Evolutionary conservation across 2,888 invertebrate genomes (phyloP).

Genomic region (Nomada fucata): DNA sequence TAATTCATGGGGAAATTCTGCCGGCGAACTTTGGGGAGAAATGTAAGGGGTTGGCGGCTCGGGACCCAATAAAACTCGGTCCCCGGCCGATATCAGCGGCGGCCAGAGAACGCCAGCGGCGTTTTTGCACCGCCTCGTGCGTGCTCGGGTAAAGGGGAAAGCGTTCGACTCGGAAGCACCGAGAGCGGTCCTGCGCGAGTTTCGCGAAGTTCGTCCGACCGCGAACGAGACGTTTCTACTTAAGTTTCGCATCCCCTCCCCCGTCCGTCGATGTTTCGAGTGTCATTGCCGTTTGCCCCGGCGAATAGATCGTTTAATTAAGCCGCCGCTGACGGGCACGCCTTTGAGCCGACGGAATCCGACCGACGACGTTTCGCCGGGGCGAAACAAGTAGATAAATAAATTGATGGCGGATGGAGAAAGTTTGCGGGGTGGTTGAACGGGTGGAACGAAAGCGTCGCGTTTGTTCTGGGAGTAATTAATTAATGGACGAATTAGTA

Average conservation of each 20-base stretch:
- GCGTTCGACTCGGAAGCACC: slow-evolving; percentile 26
- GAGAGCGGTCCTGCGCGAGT: slow-evolving; percentile 29
- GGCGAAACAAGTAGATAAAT: slow-evolving; percentile 8
- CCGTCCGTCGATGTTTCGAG: background rate
- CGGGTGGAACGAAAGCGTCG: background rate
- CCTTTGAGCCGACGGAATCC: rapidly evolving
- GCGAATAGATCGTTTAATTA: slow-evolving; percentile 42
- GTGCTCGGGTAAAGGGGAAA: slow-evolving; percentile 31
- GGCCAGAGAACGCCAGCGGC: slow-evolving; percentile 6
- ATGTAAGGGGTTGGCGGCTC: background rate
- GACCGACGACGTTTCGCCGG: background rate
- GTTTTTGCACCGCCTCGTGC: slow-evolving; percentile 34
- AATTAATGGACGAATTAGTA: slow-evolving; percentile 15
- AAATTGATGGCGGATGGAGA: slow-evolving; percentile 6
- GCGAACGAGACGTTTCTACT: slow-evolving; percentile 7
- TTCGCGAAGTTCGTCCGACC: slow-evolving; percentile 18
- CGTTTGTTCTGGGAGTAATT: background rate
- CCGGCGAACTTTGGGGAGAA: background rate
- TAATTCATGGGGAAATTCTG: background rate
- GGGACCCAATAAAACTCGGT: slow-evolving; percentile 34
- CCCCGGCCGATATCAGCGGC: slow-evolving; percentile 32
- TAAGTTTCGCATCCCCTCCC: background rate
- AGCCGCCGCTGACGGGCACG: background rate
- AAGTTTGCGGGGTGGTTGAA: slow-evolving; percentile 3
- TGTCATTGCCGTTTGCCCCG: slow-evolving; percentile 21